phyloP scores from a whole-genome alignment of 2,888 invertebrate genomes.

The Ectemnius continuus region DNA sequence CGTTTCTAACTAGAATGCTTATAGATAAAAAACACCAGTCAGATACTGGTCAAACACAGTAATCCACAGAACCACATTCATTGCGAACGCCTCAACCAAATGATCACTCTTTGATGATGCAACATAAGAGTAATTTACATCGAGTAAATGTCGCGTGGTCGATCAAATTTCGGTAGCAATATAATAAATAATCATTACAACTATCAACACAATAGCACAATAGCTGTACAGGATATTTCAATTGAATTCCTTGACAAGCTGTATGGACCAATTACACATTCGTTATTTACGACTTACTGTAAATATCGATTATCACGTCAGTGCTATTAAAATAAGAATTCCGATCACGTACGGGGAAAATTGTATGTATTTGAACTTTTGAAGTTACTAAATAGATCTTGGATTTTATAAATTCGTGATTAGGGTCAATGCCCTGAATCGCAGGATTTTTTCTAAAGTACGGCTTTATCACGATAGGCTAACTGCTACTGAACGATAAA shows the following conservation, averaged over 20 bases:
- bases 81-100: too few species aligned
- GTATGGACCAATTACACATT: conserved; percentile 1
- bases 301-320: conserved; percentile 5
- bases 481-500: conserved; percentile 13
- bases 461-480: not conserved
- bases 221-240: conserved; percentile 8
- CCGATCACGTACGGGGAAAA: not conserved
- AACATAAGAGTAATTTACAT: too few species aligned
- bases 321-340: conserved; percentile 5
- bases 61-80: too few species aligned
- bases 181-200: conserved; percentile 61
- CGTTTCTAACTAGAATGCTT: too few species aligned
- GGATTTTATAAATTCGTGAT: not conserved
- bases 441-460: not conserved
- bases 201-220: conserved; percentile 20
- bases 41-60: too few species aligned
- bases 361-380: conserved; percentile 2
- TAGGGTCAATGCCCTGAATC: not conserved
- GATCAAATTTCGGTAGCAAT: conserved; percentile 34
- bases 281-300: not conserved
- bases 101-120: too few species aligned
- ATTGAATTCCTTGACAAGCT: conserved; percentile 14
- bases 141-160: too few species aligned
- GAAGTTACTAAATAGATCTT: not conserved
- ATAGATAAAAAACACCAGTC: too few species aligned